phyloP scores from a whole-genome alignment of 2,113 vertebrate genomes.

The Lophura nycthemera region DNA sequence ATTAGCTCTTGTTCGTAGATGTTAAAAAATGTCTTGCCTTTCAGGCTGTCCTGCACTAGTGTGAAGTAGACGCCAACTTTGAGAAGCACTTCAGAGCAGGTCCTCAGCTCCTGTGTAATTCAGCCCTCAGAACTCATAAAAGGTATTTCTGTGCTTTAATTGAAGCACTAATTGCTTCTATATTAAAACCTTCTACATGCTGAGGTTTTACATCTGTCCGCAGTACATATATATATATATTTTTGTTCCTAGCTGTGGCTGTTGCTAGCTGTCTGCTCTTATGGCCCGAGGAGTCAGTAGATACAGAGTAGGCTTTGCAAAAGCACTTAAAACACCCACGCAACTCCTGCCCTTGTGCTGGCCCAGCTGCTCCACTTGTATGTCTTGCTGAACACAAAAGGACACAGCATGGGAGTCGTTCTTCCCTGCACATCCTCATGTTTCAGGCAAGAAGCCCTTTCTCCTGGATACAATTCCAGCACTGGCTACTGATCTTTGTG shows the following conservation, averaged over 20 bases:
- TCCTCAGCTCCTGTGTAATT: background rate
- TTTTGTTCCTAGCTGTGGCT: background rate
- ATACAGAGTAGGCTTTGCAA: fast-evolving
- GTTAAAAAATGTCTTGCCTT: background rate
- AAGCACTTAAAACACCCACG: background rate
- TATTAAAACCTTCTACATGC: background rate
- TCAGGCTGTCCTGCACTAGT: background rate
- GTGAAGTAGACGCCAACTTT: background rate
- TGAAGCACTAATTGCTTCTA: background rate
- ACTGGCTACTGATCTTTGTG: background rate
- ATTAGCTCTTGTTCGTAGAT: background rate
- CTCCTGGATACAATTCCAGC: fast-evolving
- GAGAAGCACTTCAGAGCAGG: background rate
- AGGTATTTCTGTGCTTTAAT: background rate
- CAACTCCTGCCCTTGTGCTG: fast-evolving
- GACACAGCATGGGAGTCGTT: fast-evolving
- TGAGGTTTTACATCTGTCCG: background rate
- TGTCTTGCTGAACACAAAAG: fast-evolving
- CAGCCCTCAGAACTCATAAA: background rate
- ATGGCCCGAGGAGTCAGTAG: background rate
- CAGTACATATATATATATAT: background rate
- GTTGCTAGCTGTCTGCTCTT: background rate
- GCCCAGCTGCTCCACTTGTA: fast-evolving
- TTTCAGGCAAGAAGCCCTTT: background rate
- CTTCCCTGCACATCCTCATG: fast-evolving